Evolutionary conservation across 2,797 vertebrate genomes (phyloP).

Genomic region (Etheostoma perlongum): DNA sequence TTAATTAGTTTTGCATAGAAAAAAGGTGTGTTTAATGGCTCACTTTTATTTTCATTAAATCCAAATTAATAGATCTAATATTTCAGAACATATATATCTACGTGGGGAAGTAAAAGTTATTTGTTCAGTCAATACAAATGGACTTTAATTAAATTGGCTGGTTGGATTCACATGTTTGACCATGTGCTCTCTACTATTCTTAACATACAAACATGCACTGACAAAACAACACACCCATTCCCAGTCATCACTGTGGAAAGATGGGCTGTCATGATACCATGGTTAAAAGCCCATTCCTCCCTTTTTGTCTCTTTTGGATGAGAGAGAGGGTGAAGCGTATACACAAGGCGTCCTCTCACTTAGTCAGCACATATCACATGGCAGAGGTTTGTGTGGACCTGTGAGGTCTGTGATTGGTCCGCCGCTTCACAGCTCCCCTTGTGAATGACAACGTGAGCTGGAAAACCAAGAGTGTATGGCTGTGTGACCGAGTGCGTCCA

Average conservation of each 20-base stretch:
- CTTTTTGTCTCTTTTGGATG: slow-evolving; percentile 33
- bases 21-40: background rate
- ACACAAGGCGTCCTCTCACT: slow-evolving; percentile 50
- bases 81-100: background rate
- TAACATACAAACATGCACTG: slow-evolving; percentile 19
- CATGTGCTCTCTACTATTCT: slow-evolving; percentile 53
- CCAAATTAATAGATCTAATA: background rate
- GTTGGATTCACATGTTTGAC: slow-evolving; percentile 59
- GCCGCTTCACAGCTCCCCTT: slow-evolving; percentile 51
- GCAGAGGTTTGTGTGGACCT: slow-evolving; percentile 64
- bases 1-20: background rate
- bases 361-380: slow-evolving; percentile 72
- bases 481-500: slow-evolving; percentile 25
- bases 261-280: slow-evolving; percentile 36
- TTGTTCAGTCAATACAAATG: slow-evolving; percentile 1
- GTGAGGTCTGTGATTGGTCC: slow-evolving; percentile 70
- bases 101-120: background rate
- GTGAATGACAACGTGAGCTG: slow-evolving; percentile 76
- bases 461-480: slow-evolving; percentile 46
- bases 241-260: slow-evolving; percentile 15
- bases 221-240: slow-evolving; percentile 19
- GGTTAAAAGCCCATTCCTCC: slow-evolving; percentile 45
- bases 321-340: slow-evolving; percentile 9
- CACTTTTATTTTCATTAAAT: background rate
- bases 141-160: slow-evolving; percentile 25